These are phyloP conservation scores for Dryocosmus kuriphilus DNA, from an alignment of 2,888 invertebrate species.

Conservation along the genomic window DNA sequence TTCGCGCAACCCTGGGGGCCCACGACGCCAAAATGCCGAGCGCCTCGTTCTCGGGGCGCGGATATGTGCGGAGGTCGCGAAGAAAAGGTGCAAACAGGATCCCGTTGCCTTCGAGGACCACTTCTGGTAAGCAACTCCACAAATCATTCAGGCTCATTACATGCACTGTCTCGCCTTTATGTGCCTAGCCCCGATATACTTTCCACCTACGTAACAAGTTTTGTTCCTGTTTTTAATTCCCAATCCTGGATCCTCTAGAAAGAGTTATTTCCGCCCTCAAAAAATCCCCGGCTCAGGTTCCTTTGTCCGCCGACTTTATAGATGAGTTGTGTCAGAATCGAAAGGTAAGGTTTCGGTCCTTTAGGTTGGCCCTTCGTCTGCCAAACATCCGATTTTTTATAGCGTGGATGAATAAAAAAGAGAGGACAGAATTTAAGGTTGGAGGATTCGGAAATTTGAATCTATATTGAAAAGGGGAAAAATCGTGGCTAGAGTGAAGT, in stretches of 20 bases:
- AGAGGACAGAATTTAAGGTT: not conserved
- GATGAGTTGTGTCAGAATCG: not conserved
- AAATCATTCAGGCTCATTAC: conserved; percentile 38
- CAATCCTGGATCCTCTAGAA: conserved; percentile 43
- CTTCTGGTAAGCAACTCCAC: conserved; percentile 83
- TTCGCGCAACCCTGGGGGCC: conserved; percentile 57
- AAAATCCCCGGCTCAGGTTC: not conserved
- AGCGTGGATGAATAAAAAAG: not conserved
- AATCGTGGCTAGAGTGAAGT: not conserved
- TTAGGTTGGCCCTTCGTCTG: not conserved
- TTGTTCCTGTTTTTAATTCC: conserved; percentile 46
- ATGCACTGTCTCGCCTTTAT: conserved; percentile 36
- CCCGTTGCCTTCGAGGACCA: conserved; percentile 88
- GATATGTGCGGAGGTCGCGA: conserved; percentile 93
- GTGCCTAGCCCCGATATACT: conserved; percentile 40
- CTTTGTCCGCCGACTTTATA: conserved; percentile 19
- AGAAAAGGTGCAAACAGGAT: conserved; percentile 94
- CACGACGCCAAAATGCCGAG: conserved; percentile 89
- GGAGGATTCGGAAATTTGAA: not conserved
- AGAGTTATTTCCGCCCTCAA: not conserved
- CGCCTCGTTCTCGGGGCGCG: conserved; percentile 95
- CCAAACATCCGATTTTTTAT: not conserved
- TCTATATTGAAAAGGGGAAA: not conserved
- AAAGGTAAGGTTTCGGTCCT: not conserved
- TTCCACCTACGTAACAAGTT: conserved; percentile 39